Evolutionary conservation across 2,113 vertebrate genomes (phyloP), one percentile per base, ranked within the genome.

Genomic region (Regulus satrapa): DNA sequence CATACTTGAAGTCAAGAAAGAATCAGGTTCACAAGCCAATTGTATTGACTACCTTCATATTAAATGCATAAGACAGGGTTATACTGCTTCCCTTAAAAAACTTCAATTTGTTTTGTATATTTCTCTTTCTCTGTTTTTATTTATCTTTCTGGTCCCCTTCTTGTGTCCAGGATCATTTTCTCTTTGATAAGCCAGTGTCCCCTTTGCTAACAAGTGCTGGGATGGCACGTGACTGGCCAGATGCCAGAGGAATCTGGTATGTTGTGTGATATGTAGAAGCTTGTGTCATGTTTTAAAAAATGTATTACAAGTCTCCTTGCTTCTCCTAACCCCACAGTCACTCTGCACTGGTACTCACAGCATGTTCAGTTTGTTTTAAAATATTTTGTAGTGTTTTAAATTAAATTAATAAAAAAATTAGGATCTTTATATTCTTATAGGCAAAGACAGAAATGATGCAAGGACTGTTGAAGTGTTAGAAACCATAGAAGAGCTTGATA

Each of bases 161-260:
- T 19, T 95, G 75, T 93, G n/a, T 94, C 28, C 91, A 99, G 99
- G 99, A 99, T 95, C 99, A 99, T 96, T 99, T 99, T 98, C 97
- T 99, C 93, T 99, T 99, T 97, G 99, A 99, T 97, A 99, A 99
- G 87, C 99, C 99, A 20, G 98, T 99, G 71, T 99, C 99, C 86
- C 99, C 99, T 21, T 97, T 99, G 97, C 97, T 99, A 97, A 99
- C 98, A 18, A 99, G 99, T 96, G 98, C 99, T 71, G 99, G 99
- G 95, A 99, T 99, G 99, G 99, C 98, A 94, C 98, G 99, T 71
- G 99, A 99, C 98, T 99, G 99, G 99, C 99, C 99, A 34, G 99
- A 99, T 91, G 98, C 98, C 97, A 98, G 99, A 95, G 99, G 99
- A 97, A 99, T 99, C 98, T 99, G 99, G 99, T 99, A 99, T 14